phyloP scores from a whole-genome alignment of 1,140 invertebrate species.

The Augochlora pura region DNA sequence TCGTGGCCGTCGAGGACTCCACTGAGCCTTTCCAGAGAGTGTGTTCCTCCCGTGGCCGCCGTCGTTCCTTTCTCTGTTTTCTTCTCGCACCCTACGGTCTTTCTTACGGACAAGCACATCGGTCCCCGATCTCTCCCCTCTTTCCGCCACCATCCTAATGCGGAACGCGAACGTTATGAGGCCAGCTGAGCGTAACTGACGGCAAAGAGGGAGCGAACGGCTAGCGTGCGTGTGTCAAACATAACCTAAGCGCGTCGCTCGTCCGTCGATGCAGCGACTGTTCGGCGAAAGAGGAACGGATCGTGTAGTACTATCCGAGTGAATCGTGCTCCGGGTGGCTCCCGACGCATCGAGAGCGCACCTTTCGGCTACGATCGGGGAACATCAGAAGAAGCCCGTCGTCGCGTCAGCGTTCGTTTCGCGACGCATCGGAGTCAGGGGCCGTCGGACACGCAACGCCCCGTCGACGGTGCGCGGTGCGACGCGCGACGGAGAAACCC shows the following conservation, averaged over 20 bases:
- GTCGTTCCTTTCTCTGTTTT: constrained; percentile 43
- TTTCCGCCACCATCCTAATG: constrained; percentile 1
- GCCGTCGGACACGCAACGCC: constrained; percentile 18
- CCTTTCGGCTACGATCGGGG: neutral
- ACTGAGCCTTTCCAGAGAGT: constrained; percentile 17
- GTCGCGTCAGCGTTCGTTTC: neutral
- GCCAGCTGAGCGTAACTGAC: constrained; percentile 53
- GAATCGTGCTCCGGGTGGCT: too few species aligned
- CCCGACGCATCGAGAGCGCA: constrained; percentile 1
- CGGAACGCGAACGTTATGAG: constrained; percentile 37
- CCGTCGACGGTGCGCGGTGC: neutral
- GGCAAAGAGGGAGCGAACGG: constrained; percentile 46
- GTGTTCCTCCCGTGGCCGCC: neutral
- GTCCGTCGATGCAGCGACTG: constrained; percentile 11
- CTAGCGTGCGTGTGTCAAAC: constrained; percentile 55
- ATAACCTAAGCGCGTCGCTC: constrained; percentile 53
- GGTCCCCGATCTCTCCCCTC: neutral
- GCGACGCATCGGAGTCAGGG: neutral
- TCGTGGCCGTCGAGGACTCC: constrained; percentile 34
- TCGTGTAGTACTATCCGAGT: too few species aligned
- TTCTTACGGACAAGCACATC: constrained; percentile 40
- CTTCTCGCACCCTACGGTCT: constrained; percentile 17
- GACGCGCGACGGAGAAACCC: neutral
- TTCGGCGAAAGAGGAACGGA: constrained; percentile 1
- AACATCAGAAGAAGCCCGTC: neutral